These are phyloP conservation scores for Calliopsis andreniformis DNA, from an alignment of 1,140 invertebrate species.

Conservation along the genomic window DNA sequence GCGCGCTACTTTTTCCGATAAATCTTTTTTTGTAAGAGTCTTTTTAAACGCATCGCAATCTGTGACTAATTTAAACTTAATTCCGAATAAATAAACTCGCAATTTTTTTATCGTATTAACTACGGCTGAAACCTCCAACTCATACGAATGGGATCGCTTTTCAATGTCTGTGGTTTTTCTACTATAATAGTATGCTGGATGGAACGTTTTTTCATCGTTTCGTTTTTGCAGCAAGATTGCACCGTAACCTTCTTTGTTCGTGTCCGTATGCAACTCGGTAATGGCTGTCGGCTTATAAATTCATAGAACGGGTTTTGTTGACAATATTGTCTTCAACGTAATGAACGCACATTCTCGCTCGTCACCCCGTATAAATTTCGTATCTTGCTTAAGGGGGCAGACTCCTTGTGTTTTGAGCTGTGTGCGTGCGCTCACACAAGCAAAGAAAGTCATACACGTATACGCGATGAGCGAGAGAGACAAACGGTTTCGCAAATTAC, in stretches of 20 bases:
- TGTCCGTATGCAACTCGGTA: background rate
- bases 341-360: background rate
- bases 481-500: too few species aligned
- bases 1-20: conserved; percentile 70
- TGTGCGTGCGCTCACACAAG: too few species aligned
- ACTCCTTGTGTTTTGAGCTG: too few species aligned
- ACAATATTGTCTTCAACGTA: background rate
- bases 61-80: conserved; percentile 20
- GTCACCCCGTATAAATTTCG: background rate
- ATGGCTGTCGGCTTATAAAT: background rate
- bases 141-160: conserved; percentile 38
- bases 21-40: conserved; percentile 76
- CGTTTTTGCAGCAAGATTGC: background rate
- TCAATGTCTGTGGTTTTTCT: conserved; percentile 32
- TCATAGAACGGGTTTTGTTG: background rate
- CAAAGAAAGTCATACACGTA: too few species aligned
- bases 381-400: too few species aligned
- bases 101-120: conserved; percentile 62
- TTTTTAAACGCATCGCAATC: conserved; percentile 59
- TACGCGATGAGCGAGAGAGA: too few species aligned
- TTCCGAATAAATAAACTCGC: conserved; percentile 22
- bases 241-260: background rate
- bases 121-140: conserved; percentile 55
- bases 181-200: conserved; percentile 47
- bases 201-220: too few species aligned